Evolutionary conservation across 2,113 vertebrate species (phyloP), one percentile per base, ranked within the genome.

Genomic region (Melospiza georgiana): DNA sequence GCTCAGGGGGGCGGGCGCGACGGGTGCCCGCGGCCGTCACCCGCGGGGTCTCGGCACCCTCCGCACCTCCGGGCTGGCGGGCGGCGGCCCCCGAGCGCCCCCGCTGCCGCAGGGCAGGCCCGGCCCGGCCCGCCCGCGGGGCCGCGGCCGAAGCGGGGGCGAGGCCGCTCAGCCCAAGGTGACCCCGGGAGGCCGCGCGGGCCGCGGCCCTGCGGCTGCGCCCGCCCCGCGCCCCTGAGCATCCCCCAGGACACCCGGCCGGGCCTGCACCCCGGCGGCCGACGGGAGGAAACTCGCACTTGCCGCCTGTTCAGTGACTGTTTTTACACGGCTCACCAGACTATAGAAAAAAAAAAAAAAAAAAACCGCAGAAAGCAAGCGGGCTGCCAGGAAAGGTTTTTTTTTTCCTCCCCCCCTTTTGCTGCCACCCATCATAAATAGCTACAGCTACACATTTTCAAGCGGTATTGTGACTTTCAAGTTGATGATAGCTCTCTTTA

Each of bases 111-210:
- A 51, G 49, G 49, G 49, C 49, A 51, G 49, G 49, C 49, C 49
- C 25, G 49, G 49, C 49, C 49, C 49, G 25, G 49, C 49, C 49
- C 49, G 52, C 99, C 99, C 98, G 99, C 54, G 54, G 54, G 72
- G 43, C 57, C 31, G 57, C n/a, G 74, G 74, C 58, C 46, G 48
- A 12, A 33, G 19, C 33, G 65, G 27, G 37, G 66, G 28, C 44
- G 67, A 35, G 24, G 48, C 75, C 35, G 55, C 63, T 4, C 25
- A 21, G 66, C 46, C 82, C 87, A 92, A 87, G 82, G 82, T 90
- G 86, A 90, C 87, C 91, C 74, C 39, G 63, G 54, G 51, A 72
- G 86, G 62, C 86, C 80, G 80, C 43, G 49, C 21, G 37, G 68
- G 37, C 22, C 52, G 57, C 31, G 76, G 82, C 46, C 82, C 66